Conservation (phyloP, 2,888 invertebrate species). For the Unio pictorum region DNA sequence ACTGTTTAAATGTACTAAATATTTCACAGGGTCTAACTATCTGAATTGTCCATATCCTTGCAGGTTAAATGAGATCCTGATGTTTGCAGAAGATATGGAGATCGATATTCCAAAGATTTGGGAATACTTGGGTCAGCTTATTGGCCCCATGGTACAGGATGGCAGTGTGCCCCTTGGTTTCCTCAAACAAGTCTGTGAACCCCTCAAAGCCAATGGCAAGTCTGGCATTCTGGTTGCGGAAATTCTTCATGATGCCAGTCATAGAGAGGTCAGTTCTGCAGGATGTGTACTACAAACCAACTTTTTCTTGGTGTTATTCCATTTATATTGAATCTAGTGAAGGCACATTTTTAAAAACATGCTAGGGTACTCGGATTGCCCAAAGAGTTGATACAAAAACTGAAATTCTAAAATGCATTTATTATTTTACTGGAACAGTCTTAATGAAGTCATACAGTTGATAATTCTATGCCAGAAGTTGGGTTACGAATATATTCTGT, state of each 20-base stretch:
- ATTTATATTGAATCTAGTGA: too few species aligned
- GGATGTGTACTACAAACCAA: background rate
- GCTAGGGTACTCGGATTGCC: too few species aligned
- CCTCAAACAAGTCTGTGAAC: slow-evolving; percentile 61
- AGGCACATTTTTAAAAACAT: too few species aligned
- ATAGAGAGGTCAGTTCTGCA: slow-evolving; percentile 61
- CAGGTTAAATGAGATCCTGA: slow-evolving; percentile 79
- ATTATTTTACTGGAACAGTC: too few species aligned
- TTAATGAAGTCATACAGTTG: too few species aligned
- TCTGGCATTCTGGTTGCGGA: slow-evolving; percentile 75
- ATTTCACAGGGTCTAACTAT: too few species aligned
- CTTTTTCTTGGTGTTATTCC: too few species aligned
- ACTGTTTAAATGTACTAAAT: too few species aligned
- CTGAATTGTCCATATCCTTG: slow-evolving; percentile 21
- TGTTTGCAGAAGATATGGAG: slow-evolving; percentile 81
- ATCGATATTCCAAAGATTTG: slow-evolving; percentile 90
- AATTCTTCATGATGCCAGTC: slow-evolving; percentile 73
- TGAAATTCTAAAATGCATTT: too few species aligned
- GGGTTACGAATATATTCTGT: too few species aligned
- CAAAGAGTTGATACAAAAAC: too few species aligned
- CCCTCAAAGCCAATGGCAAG: slow-evolving; percentile 54
- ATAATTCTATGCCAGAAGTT: too few species aligned
- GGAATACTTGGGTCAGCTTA: slow-evolving; percentile 83
- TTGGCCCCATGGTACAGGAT: slow-evolving; percentile 73
- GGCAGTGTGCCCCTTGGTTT: slow-evolving; percentile 58